phyloP scores from a whole-genome alignment of 2,797 vertebrate genomes.

The Enteromius thamalakanensis region DNA sequence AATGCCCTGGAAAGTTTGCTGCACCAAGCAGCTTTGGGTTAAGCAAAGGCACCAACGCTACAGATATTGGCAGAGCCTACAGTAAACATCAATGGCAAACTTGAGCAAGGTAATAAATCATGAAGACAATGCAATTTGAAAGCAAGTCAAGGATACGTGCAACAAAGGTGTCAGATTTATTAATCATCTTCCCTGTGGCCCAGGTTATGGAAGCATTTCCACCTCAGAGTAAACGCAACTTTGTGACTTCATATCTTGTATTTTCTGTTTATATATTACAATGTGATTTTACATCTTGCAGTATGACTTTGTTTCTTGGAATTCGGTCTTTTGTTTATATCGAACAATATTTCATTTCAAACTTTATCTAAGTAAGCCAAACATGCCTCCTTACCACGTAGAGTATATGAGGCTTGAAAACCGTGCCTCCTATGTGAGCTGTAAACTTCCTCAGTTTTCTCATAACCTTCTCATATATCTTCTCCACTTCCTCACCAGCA shows the following conservation, averaged over 20 bases:
- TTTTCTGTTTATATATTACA: background rate
- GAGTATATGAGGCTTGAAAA: background rate
- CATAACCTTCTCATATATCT: background rate
- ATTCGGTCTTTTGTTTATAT: background rate
- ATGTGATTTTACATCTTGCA: background rate
- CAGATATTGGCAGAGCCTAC: conserved; percentile 50
- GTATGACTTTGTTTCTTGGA: no score
- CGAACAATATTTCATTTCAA: background rate
- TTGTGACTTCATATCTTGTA: background rate
- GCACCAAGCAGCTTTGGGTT: conserved; percentile 42
- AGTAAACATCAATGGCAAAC: conserved; percentile 54
- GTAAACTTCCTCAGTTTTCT: background rate
- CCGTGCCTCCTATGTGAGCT: background rate
- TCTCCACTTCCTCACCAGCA: background rate
- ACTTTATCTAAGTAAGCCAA: background rate
- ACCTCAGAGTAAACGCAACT: background rate
- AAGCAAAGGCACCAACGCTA: conserved; percentile 20
- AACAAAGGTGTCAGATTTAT: background rate
- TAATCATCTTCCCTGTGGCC: conserved; percentile 3
- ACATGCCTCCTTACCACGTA: background rate
- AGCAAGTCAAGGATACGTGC: conserved; percentile 23
- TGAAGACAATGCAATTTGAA: conserved; percentile 49
- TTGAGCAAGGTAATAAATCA: conserved; percentile 54
- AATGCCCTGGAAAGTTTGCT: conserved; percentile 25
- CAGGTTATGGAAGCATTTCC: background rate